Base-by-base conservation (phyloP, 1,140 invertebrate genomes). In the Cepaea nemoralis region DNA sequence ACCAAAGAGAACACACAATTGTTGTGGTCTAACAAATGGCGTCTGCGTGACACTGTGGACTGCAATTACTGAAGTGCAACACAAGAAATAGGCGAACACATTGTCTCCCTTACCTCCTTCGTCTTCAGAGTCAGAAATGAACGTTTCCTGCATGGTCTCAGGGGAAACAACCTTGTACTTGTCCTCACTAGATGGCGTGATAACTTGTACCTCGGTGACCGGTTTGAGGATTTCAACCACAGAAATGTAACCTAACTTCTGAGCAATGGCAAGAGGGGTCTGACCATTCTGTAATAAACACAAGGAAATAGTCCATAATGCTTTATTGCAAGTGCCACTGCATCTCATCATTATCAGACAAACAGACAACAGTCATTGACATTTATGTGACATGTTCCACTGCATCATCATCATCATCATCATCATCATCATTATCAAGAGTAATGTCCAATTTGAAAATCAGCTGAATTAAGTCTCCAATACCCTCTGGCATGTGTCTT, bases 121-220 rank as follows among this genome's bases (percentile, higher is more conserved):
- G 91, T 99, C 98, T 91, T 99, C 98, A 0, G 97, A 99, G 92
- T 99, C 98, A 0, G 97, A 99, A 94, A 99, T 98, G 88, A 99
- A 97, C 0, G 97, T 97, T 91, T 99, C 98, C 87, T 99, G 96
- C 96, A 99, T 98, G 67, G 96, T 97, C 92, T 99, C 98, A 0
- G 98, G 98, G 0, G 97, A 97, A 69, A 99, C 96, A 2, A 99
- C 97, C 91, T 96, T 96, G 93, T 99, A 99, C 90, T 99, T 98
- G 89, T 99, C 98, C 85, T 98, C 97, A 78, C 94, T 94, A 0
- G 93, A 93, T 16, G 94, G 94, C 0, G 94, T 93, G 0, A 92
- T 93, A 83, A 93, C 92, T 14, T 92, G 95, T 0, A 97, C 95
- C 85, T 98, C 96, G 0, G 98, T 98, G 0, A 99, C 95, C 77